Percentiles rank a stretch among this genome's conserved stretches.
phyloP scores from a whole-genome alignment of 2,113 vertebrate genomes.

The Todiramphus saurophagus region DNA sequence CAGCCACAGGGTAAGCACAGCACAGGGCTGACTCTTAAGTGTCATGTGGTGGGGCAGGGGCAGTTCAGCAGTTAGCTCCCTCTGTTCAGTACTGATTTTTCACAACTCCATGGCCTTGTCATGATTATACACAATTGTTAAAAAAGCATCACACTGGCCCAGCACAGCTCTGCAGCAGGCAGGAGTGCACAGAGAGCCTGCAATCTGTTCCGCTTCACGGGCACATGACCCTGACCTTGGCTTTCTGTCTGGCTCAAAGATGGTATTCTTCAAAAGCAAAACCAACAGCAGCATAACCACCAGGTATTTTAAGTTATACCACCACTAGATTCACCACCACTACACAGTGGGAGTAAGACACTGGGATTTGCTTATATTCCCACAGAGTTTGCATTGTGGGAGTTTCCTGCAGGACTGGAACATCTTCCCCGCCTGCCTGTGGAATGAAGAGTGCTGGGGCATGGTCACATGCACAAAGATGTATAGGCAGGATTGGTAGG shows the following conservation, averaged over 20 bases:
- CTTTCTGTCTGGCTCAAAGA: background rate
- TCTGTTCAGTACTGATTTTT: background rate
- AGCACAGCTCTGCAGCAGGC: background rate
- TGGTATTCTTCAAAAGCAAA: background rate
- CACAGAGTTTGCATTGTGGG: background rate
- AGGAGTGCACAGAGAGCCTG: background rate
- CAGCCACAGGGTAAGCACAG: background rate
- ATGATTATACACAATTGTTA: background rate
- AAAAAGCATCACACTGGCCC: background rate
- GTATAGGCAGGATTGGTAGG: background rate
- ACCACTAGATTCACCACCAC: background rate
- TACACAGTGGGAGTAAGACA: background rate
- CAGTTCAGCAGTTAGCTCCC: background rate
- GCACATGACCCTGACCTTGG: background rate
- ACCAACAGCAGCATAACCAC: background rate
- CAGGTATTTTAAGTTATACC: background rate
- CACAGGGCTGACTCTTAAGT: background rate
- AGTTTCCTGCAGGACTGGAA: background rate
- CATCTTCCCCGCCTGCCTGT: background rate
- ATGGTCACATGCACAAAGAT: fast-evolving
- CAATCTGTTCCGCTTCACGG: background rate
- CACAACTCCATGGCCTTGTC: background rate
- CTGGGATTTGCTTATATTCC: background rate
- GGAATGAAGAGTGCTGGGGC: background rate
- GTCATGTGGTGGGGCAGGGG: fast-evolving